Conservation (phyloP, 2,888 invertebrate genomes). For the Rutpela maculata region DNA sequence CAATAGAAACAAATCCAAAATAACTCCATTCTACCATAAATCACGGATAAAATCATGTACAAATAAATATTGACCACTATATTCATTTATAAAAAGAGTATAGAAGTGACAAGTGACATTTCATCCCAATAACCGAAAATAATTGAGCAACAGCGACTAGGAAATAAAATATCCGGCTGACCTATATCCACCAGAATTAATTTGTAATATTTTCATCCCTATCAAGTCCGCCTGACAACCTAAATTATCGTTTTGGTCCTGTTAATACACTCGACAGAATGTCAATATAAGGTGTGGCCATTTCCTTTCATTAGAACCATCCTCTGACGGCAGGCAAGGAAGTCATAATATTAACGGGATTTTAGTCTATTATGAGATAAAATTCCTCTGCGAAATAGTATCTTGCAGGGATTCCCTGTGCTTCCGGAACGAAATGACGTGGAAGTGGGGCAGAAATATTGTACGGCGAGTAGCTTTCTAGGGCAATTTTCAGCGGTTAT, state of each 20-base stretch:
- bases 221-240: neutral
- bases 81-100: too few relatives aligned
- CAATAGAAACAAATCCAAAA: too few relatives aligned
- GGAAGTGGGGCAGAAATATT: too few relatives aligned
- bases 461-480: too few relatives aligned
- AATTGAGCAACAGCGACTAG: neutral
- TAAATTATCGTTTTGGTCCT: constrained; percentile 2
- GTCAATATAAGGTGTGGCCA: neutral
- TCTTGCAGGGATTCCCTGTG: too few relatives aligned
- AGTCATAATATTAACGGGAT: too few relatives aligned
- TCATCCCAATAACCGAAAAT: neutral
- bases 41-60: neutral
- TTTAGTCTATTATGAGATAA: too few relatives aligned
- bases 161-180: constrained; percentile 7
- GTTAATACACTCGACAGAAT: neutral
- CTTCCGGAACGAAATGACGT: too few relatives aligned
- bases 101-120: too few relatives aligned
- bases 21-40: too few relatives aligned
- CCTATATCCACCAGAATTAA: neutral
- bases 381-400: too few relatives aligned
- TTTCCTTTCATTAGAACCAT: neutral
- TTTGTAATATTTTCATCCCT: constrained; percentile 2
- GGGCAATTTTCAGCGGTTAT: too few relatives aligned
- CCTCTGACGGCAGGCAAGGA: neutral
- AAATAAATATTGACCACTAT: neutral